Evolutionary conservation across 2,113 vertebrate species (phyloP).

Genomic region (Danio rerio): GRCz12tu NC_133192.1:15876501-15877000

Average conservation of each 20-base stretch:
- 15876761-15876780: slow-evolving; percentile 92
- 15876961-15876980: slow-evolving; percentile 13
- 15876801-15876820: slow-evolving; percentile 96
- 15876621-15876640: slow-evolving; percentile 91
- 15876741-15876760: slow-evolving; percentile 95
- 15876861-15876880: not conserved
- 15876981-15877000: slow-evolving; percentile 8
- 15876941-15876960: slow-evolving; percentile 40
- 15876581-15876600: no score
- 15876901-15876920: not conserved
- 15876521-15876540: no score
- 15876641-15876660: slow-evolving; percentile 93
- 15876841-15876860: slow-evolving; percentile 24
- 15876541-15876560: no score
- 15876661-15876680: slow-evolving; percentile 85
- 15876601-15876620: not conserved
- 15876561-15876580: no score
- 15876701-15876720: slow-evolving; percentile 90
- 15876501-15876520: no score
- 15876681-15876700: slow-evolving; percentile 87
- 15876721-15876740: slow-evolving; percentile 92
- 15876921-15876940: slow-evolving; percentile 25
- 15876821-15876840: slow-evolving; percentile 78
- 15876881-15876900: slow-evolving; percentile 6
- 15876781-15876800: slow-evolving; percentile 98